Evolutionary conservation across 2,113 vertebrate species (phyloP).

Genomic region (Halcyon malimbica): DNA sequence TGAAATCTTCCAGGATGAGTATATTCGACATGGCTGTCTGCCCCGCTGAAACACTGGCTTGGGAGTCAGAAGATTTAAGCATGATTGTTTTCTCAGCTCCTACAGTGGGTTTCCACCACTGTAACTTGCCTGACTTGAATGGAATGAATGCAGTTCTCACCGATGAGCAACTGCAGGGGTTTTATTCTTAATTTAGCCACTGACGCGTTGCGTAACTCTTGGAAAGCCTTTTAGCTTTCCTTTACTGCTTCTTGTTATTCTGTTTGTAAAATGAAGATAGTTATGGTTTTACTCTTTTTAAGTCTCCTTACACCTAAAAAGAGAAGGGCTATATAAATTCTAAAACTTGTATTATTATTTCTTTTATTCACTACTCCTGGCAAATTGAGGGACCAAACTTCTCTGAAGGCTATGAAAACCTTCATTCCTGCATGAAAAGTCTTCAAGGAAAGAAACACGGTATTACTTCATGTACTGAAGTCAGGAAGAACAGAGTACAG

Average conservation of each 20-base stretch:
- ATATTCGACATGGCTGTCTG: neutral
- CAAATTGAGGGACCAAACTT: neutral
- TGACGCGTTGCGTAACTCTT: neutral
- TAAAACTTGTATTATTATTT: neutral
- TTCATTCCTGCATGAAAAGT: neutral
- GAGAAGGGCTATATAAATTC: neutral
- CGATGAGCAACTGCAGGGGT: neutral
- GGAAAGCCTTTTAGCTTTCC: constrained; percentile 7
- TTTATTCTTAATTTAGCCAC: constrained; percentile 10
- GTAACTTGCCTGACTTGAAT: constrained; percentile 32
- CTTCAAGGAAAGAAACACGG: neutral
- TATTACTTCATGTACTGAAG: neutral
- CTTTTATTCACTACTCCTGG: neutral
- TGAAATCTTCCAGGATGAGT: neutral
- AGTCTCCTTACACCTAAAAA: neutral
- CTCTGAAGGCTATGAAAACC: neutral
- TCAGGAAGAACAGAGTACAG: neutral
- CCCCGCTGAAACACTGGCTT: neutral
- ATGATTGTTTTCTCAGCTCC: neutral
- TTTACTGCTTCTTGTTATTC: neutral
- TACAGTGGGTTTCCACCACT: constrained; percentile 8
- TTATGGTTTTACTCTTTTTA: neutral
- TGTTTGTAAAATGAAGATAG: neutral
- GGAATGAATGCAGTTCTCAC: constrained; percentile 18
- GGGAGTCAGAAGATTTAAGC: constrained; percentile 10